phyloP scores from a whole-genome alignment of 1,140 invertebrate genomes.

The Drosophila mojavensis region DNA sequence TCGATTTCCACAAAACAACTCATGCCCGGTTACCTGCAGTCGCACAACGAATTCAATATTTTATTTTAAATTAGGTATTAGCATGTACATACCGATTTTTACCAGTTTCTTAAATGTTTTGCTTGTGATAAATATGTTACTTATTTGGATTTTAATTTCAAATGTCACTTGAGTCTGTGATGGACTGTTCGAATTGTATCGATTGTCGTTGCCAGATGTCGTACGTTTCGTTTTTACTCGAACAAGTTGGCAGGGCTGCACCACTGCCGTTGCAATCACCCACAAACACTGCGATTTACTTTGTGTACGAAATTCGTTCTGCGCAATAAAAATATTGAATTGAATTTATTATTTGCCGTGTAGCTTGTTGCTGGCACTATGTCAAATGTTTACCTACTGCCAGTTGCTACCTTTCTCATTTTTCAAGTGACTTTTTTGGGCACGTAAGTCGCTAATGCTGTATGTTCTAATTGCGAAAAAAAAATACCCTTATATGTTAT shows the following conservation, averaged over 20 bases:
- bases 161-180: conserved; percentile 11
- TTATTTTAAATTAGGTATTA: not conserved
- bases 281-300: conserved; percentile 33
- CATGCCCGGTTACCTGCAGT: conserved; percentile 1
- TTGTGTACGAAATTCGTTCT: conserved; percentile 10
- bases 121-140: conserved; percentile 10
- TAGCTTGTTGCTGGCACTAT: conserved; percentile 37
- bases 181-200: not conserved
- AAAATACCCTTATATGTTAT: conserved; percentile 13
- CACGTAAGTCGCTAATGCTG: conserved; percentile 85
- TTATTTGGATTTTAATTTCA: conserved; percentile 25
- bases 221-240: not conserved
- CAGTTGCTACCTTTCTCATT: conserved; percentile 86
- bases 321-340: conserved; percentile 29
- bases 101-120: conserved; percentile 10
- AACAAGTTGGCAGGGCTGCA: conserved; percentile 31
- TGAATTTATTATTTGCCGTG: not conserved
- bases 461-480: not conserved
- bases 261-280: conserved; percentile 1
- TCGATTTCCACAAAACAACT: conserved; percentile 66
- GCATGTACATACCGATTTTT: conserved; percentile 12
- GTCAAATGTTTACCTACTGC: conserved; percentile 85
- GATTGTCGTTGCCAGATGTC: not conserved
- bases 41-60: not conserved
- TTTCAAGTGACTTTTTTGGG: conserved; percentile 86